These are phyloP conservation scores for Margaritifera margaritifera DNA, from an alignment of 2,888 invertebrate genomes.

Conservation along the genomic window DNA sequence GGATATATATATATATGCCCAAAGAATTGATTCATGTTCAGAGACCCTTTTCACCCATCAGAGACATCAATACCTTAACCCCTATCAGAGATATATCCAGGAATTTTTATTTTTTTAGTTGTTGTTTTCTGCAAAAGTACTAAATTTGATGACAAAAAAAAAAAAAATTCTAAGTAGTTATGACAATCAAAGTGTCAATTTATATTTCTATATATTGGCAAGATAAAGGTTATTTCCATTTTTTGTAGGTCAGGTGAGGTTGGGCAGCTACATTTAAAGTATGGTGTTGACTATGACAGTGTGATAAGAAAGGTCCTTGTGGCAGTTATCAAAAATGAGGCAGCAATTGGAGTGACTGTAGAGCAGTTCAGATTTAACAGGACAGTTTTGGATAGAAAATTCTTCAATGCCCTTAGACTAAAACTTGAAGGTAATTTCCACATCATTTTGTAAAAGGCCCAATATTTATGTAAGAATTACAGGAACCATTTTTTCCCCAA, in stretches of 20 bases:
- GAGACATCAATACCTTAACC: too few species aligned
- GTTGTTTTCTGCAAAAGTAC: too few species aligned
- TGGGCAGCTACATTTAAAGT: slow-evolving; percentile 42
- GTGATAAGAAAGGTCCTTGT: slow-evolving; percentile 34
- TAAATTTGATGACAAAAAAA: too few species aligned
- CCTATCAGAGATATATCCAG: too few species aligned
- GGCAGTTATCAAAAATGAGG: slow-evolving; percentile 42
- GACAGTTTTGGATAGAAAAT: slow-evolving; percentile 36
- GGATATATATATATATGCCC: too few species aligned
- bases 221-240: background rate
- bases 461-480: too few species aligned
- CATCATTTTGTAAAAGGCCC: background rate
- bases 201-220: background rate
- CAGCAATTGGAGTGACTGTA: slow-evolving; percentile 32
- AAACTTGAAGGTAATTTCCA: slow-evolving; percentile 42
- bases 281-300: slow-evolving; percentile 33
- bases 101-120: too few species aligned
- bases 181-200: background rate
- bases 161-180: too few species aligned
- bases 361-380: slow-evolving; percentile 50
- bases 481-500: too few species aligned
- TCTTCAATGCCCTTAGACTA: slow-evolving; percentile 32
- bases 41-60: too few species aligned
- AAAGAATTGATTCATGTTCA: too few species aligned
- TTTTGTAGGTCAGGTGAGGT: slow-evolving; percentile 46